Conservation (phyloP, 2,797 vertebrate species). For the Sebastes elongatus region DNA sequence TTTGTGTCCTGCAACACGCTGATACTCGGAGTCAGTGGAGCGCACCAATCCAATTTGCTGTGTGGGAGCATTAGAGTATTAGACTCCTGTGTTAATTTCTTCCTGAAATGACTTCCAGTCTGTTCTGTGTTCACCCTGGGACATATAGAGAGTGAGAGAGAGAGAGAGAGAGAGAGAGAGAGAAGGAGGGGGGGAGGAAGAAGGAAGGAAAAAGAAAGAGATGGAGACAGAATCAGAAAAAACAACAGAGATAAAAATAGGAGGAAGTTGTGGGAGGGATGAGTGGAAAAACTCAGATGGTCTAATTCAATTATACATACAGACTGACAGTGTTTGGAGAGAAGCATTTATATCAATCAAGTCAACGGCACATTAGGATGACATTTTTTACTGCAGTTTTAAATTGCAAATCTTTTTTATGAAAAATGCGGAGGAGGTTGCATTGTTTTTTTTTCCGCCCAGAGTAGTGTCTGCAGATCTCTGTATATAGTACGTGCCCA, state of each 20-base stretch:
- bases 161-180: neutral
- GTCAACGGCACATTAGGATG: neutral
- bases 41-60: constrained; percentile 73
- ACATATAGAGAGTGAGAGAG: neutral
- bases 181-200: neutral
- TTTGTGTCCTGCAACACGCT: constrained; percentile 59
- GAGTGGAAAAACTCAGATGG: neutral
- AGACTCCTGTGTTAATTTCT: constrained; percentile 69
- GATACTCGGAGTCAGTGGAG: constrained; percentile 65
- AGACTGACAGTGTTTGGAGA: neutral
- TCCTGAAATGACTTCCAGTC: constrained; percentile 68
- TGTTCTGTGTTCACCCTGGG: constrained; percentile 25
- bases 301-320: neutral
- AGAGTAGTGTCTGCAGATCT: neutral
- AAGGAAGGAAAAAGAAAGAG: neutral
- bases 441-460: neutral
- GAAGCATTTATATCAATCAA: neutral
- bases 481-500: neutral
- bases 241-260: neutral
- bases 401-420: neutral
- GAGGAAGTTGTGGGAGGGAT: neutral
- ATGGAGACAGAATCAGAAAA: neutral
- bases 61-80: constrained; percentile 65
- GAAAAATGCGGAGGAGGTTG: neutral
- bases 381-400: neutral